Percentiles rank a stretch among this genome's conserved stretches.
Evolutionary conservation across 2,113 vertebrate species (phyloP).

Genomic region (Stictonetta naevosa): DNA sequence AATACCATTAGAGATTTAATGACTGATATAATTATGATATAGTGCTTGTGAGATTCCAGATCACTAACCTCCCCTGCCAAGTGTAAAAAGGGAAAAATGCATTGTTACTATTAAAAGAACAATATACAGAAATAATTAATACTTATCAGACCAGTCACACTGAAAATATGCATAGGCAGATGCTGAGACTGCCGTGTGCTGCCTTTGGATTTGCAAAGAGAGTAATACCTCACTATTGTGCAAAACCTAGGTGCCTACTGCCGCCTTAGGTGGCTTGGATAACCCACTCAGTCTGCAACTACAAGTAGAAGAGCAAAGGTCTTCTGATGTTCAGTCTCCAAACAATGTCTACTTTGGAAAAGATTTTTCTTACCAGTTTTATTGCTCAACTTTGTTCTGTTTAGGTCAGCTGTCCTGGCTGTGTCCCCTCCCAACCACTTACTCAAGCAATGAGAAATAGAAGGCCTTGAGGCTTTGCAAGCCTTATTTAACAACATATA

Average conservation of each 20-base stretch:
- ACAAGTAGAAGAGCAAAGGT: too few species aligned
- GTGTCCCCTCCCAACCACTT: neutral
- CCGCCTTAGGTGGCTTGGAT: neutral
- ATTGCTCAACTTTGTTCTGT: neutral
- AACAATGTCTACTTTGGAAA: neutral
- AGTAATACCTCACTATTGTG: neutral
- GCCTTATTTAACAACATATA: neutral
- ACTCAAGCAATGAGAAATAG: neutral
- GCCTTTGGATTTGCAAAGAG: neutral
- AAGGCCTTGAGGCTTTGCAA: neutral
- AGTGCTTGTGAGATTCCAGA: neutral
- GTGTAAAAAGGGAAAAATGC: constrained; percentile 5
- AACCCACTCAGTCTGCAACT: neutral
- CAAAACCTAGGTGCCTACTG: neutral
- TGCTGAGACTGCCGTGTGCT: neutral
- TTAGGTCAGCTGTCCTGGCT: neutral
- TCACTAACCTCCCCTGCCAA: neutral
- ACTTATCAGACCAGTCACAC: neutral
- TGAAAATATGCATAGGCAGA: neutral
- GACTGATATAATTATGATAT: constrained; percentile 4
- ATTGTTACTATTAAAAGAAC: neutral
- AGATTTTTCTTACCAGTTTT: too few species aligned
- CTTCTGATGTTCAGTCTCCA: neutral
- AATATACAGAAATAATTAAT: neutral
- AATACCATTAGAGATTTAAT: neutral